These are phyloP conservation scores for Gorsachius magnificus DNA, from an alignment of 2,797 vertebrate species.

Conservation along the genomic window DNA sequence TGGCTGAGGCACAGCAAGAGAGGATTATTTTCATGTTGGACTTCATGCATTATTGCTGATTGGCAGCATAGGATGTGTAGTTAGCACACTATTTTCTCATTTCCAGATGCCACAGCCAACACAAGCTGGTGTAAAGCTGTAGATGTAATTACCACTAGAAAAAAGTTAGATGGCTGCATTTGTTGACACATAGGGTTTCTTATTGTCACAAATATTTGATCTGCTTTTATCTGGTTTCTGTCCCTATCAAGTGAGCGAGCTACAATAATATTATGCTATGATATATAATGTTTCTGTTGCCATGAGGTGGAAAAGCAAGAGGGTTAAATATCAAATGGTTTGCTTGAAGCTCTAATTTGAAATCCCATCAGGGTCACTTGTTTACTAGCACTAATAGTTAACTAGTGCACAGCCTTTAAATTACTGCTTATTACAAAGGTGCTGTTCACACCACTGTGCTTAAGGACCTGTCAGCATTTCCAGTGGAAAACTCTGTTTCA, in stretches of 20 bases:
- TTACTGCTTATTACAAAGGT: conserved; percentile 40
- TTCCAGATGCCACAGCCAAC: not conserved
- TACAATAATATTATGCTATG: conserved; percentile 18
- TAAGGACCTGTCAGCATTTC: conserved; percentile 66
- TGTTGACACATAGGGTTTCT: not conserved
- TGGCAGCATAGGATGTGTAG: not conserved
- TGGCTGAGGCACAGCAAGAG: not conserved
- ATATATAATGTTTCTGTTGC: conserved; percentile 8
- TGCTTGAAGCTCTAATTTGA: conserved; percentile 66
- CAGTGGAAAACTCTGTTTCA: conserved; percentile 37
- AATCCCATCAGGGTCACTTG: conserved; percentile 71
- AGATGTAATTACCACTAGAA: not conserved
- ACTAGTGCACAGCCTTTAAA: conserved; percentile 55
- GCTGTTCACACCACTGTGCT: conserved; percentile 54
- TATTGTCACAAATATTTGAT: not conserved
- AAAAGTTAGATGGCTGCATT: not conserved
- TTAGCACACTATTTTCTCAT: not conserved
- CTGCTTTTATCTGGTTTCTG: not conserved
- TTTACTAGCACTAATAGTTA: conserved; percentile 70
- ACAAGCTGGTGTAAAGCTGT: not conserved
- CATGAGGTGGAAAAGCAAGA: conserved; percentile 12
- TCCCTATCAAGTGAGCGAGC: not conserved
- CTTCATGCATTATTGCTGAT: not conserved
- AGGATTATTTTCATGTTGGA: not conserved
- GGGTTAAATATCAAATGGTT: conserved; percentile 50